Evolutionary conservation across 2,888 invertebrate species (phyloP), one percentile per base, ranked within the genome.

Genomic region (Tenodera sinensis): DNA sequence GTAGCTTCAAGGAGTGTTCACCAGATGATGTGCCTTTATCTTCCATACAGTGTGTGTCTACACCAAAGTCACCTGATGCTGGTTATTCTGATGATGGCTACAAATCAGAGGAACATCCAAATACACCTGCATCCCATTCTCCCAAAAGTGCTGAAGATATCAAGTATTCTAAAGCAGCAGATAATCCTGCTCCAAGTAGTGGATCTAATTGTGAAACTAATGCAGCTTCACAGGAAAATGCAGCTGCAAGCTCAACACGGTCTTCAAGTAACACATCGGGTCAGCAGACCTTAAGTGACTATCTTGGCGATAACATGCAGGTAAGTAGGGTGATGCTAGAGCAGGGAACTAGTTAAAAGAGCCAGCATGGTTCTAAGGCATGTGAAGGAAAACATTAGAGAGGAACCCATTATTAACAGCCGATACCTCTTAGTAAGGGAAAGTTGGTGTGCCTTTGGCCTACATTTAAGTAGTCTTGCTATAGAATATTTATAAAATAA

Each of bases 251-350:
- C 27, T 84, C 88, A 20, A 34, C 30, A 7, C 28, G 30, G 3
- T 14, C 15, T 30, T 34, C 83, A 47, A 83, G 54, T 27, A 30
- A 28, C n/a, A 28, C 89, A 83, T 86, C 85, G 34, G 81, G 93
- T 92, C 93, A 92, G 90, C 93, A 93, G 91, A 95, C 94, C 27
- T 92, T 96, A 91, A 94, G 93, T 28, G 95, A 95, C 91, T 96
- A 94, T 93, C 92, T 96, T 89, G 94, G 94, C 0, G 95, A 95
- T 87, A 95, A 96, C 92, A 93, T 95, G 92, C 94, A 94, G 93
- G 95, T 94, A 89, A 91, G 89, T 90, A 89, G 83, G 25, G 12
- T 28, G 34, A 34, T 34, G 2, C 12, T 42, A 42, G 12, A 42
- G 42, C 12, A 42, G 9, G 34, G 6, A 12, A 12, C 42, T 7